phyloP scores from a whole-genome alignment of 64 coral and sea anemone genomes.

The Pocillopora damicornis region DNA sequence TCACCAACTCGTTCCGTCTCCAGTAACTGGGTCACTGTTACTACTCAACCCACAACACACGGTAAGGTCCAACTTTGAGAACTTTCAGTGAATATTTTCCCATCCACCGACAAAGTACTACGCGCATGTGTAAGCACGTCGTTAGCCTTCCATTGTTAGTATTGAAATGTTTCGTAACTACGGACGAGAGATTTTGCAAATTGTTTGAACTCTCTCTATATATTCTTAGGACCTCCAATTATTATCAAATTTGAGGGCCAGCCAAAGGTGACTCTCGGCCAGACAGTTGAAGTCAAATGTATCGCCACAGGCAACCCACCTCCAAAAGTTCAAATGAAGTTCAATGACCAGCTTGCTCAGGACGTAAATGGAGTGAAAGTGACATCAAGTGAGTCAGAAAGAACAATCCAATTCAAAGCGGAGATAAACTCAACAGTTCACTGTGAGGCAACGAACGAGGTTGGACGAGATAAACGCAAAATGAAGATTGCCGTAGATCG shows the following conservation, averaged over 20 bases:
- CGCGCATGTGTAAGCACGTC: not conserved
- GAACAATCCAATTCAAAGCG: constrained; percentile 32
- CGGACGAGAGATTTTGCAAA: no score
- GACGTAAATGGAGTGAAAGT: not conserved
- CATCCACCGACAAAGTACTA: not conserved
- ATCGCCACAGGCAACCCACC: constrained; percentile 29
- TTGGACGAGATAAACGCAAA: constrained; percentile 28
- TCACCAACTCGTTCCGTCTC: not conserved
- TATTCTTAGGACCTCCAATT: not conserved
- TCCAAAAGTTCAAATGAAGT: constrained; percentile 11
- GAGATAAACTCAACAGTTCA: constrained; percentile 14
- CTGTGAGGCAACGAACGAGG: constrained; percentile 39
- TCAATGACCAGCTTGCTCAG: constrained; percentile 20
- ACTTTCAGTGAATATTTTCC: not conserved
- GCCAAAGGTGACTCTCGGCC: not conserved
- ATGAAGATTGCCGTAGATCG: constrained; percentile 31
- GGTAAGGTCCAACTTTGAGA: constrained; percentile 4
- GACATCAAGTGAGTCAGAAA: not conserved
- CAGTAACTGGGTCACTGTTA: not conserved
- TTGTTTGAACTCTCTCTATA: not conserved
- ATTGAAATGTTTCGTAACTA: no score
- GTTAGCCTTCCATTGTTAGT: no score
- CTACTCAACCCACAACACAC: not conserved
- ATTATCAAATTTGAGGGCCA: not conserved
- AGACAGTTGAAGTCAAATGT: constrained; percentile 29